Conservation (phyloP, 2,113 vertebrate species). For the Mirza zaza region DNA sequence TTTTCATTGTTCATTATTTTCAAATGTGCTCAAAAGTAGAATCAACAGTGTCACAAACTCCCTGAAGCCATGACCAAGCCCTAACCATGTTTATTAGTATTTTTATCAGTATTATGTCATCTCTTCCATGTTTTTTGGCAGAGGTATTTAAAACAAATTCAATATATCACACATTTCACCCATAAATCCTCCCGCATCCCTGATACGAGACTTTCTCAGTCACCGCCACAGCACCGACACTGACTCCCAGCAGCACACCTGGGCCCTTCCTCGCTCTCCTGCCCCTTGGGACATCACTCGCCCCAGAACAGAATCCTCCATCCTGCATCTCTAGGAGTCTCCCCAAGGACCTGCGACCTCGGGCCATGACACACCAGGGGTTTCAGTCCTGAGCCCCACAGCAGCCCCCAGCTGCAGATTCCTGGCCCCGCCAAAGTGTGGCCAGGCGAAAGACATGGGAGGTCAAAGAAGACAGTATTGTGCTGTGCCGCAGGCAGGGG, state of each 20-base stretch:
- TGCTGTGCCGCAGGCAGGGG: background rate
- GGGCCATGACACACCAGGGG: background rate
- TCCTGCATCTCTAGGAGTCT: background rate
- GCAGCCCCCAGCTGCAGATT: background rate
- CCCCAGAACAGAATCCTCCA: background rate
- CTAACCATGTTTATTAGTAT: too few relatives aligned
- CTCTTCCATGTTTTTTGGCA: too few relatives aligned
- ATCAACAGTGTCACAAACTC: too few relatives aligned
- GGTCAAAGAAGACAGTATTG: background rate
- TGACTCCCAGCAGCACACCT: background rate
- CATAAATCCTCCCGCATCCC: background rate
- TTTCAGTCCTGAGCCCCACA: background rate
- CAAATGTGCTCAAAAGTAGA: too few relatives aligned
- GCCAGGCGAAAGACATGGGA: too few relatives aligned
- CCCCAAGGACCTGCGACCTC: background rate
- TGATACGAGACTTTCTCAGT: background rate
- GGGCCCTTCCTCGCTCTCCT: background rate
- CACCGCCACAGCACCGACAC: background rate
- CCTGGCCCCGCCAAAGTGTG: background rate
- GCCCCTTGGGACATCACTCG: background rate
- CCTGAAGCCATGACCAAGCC: too few relatives aligned
- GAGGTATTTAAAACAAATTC: conserved; percentile 43
- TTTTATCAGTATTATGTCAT: too few relatives aligned
- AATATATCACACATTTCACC: background rate
- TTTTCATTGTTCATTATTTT: too few relatives aligned